Evolutionary conservation across 2,888 invertebrate genomes (phyloP).

Genomic region (Caenorhabditis sp.): DNA sequence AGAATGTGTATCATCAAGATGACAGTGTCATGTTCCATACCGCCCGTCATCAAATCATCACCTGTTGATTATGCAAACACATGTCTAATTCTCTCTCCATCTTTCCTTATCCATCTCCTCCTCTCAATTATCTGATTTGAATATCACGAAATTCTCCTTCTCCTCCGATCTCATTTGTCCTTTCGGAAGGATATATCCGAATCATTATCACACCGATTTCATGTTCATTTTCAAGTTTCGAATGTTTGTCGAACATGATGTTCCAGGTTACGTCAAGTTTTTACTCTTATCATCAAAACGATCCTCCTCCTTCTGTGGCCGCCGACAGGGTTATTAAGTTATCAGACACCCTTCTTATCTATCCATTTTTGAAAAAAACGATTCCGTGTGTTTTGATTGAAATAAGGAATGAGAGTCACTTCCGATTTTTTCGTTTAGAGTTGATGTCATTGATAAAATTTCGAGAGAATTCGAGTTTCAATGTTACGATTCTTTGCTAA

Average conservation of each 20-base stretch:
- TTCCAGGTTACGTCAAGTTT: slow-evolving; percentile 27
- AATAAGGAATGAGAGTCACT: not conserved
- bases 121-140: slow-evolving; percentile 33
- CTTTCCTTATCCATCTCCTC: not conserved
- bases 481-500: too few relatives aligned
- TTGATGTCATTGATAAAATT: not conserved
- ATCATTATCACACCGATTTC: slow-evolving; percentile 34
- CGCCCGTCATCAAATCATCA: slow-evolving; percentile 37
- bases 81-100: slow-evolving; percentile 26
- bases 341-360: slow-evolving; percentile 12
- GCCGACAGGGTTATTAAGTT: slow-evolving; percentile 18
- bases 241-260: slow-evolving; percentile 43
- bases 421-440: slow-evolving; percentile 3
- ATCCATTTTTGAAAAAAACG: slow-evolving; percentile 12
- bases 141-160: slow-evolving; percentile 32
- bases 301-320: slow-evolving; percentile 5
- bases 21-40: slow-evolving; percentile 28
- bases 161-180: not conserved
- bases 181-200: not conserved
- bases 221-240: slow-evolving; percentile 14
- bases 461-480: not conserved
- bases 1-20: slow-evolving; percentile 30
- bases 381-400: not conserved
- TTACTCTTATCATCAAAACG: slow-evolving; percentile 13
- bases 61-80: slow-evolving; percentile 53